A percentile compares a stretch with the other conserved stretches of the same genome.
phyloP scores from a whole-genome alignment of 2,888 invertebrate genomes.

The Lycocerus yunnanus region DNA sequence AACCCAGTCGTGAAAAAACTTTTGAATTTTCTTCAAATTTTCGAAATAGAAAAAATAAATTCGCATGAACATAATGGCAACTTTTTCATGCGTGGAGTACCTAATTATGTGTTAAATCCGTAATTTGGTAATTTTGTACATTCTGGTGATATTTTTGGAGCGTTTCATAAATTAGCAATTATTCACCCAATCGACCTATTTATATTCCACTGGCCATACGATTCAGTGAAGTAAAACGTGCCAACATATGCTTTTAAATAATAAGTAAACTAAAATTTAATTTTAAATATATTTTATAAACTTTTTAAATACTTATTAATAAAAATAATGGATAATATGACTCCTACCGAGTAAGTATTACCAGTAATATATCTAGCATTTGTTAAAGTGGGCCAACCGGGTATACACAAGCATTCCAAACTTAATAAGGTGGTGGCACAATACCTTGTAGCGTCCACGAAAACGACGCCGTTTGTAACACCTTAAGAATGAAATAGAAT shows the following conservation, averaged over 20 bases:
- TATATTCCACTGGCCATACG: background rate
- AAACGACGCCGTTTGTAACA: constrained; percentile 15
- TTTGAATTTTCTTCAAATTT: too few relatives aligned
- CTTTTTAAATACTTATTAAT: background rate
- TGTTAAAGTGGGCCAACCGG: constrained; percentile 27
- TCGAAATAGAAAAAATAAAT: too few relatives aligned
- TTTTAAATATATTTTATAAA: background rate
- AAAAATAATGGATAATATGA: background rate
- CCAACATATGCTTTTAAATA: background rate
- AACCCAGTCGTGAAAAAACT: too few relatives aligned
- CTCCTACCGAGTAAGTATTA: background rate
- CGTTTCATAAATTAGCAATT: background rate
- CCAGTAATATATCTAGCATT: constrained; percentile 3
- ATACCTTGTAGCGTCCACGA: constrained; percentile 27
- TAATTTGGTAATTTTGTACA: background rate
- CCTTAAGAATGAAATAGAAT: constrained; percentile 13
- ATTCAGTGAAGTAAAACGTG: background rate
- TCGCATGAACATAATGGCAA: background rate
- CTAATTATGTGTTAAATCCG: background rate
- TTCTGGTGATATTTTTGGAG: background rate
- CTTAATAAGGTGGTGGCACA: constrained; percentile 42
- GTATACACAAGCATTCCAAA: constrained; percentile 36
- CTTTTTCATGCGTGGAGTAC: background rate
- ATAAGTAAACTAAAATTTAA: background rate
- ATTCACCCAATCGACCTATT: background rate